Conservation (phyloP, 2,113 vertebrate species). For the Syngnathus scovelli region DNA sequence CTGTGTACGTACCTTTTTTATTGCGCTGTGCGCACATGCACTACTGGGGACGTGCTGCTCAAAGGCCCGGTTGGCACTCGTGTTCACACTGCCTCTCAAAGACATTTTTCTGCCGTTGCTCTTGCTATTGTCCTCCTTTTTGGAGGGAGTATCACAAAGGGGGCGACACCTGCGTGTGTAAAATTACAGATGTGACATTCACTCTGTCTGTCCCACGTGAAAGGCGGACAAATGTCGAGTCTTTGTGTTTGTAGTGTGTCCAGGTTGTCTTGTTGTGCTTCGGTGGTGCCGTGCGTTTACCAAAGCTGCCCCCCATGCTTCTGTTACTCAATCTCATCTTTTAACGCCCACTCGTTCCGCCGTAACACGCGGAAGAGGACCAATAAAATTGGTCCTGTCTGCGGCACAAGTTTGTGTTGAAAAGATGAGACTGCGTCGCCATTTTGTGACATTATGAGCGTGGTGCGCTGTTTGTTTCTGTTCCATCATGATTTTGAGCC, state of each 20-base stretch:
- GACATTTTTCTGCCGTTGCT: constrained; percentile 57
- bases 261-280: neutral
- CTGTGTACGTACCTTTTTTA: constrained; percentile 62
- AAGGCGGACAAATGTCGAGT: constrained; percentile 23
- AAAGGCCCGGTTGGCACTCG: constrained; percentile 31
- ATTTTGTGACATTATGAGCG: neutral
- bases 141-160: constrained; percentile 37
- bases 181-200: constrained; percentile 23
- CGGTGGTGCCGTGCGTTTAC: neutral
- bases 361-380: constrained; percentile 62
- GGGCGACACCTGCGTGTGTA: constrained; percentile 10
- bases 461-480: constrained; percentile 19
- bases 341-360: constrained; percentile 15
- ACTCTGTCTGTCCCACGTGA: constrained; percentile 11
- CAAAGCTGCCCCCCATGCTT: neutral
- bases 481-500: constrained; percentile 35
- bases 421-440: neutral
- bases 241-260: constrained; percentile 12
- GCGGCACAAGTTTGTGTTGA: constrained; percentile 25
- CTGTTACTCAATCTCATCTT: neutral
- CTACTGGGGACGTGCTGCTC: constrained; percentile 64
- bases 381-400: constrained; percentile 39
- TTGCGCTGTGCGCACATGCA: constrained; percentile 77
- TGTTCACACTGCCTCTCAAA: neutral
- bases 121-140: constrained; percentile 50